Evolutionary conservation across 2,113 vertebrate species (phyloP).

Genomic region (Istiophorus platypterus): DNA sequence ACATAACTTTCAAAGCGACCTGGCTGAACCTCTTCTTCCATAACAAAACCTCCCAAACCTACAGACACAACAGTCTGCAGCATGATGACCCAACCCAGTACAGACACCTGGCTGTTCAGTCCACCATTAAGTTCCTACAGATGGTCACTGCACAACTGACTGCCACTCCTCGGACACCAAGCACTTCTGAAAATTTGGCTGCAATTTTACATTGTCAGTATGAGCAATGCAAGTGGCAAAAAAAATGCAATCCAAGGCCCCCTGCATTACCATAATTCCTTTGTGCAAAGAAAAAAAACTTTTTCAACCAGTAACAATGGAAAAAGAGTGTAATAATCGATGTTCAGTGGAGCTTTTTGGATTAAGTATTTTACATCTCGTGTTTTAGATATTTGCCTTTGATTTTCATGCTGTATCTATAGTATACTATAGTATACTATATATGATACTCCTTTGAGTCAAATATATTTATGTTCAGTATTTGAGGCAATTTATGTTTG

Average conservation of each 20-base stretch:
- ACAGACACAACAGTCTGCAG: background rate
- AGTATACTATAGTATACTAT: too few species aligned
- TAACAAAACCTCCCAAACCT: background rate
- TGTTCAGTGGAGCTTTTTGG: too few species aligned
- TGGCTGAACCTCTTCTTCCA: background rate
- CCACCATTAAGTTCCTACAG: background rate
- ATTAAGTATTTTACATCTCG: too few species aligned
- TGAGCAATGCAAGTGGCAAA: background rate
- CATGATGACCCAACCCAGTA: background rate
- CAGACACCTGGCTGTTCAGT: conserved; percentile 10
- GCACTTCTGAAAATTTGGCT: conserved; percentile 4
- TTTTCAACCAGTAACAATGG: background rate
- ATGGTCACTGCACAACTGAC: background rate
- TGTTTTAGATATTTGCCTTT: background rate
- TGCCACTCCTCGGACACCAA: background rate
- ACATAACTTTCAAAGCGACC: background rate
- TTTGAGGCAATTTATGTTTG: background rate
- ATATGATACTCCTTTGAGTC: background rate
- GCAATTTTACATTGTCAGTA: background rate
- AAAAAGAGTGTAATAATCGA: too few species aligned
- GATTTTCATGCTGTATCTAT: background rate
- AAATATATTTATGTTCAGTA: background rate
- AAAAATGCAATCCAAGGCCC: background rate
- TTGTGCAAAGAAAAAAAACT: background rate
- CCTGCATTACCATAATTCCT: background rate